Percentiles rank a stretch among this genome's conserved stretches.
These are phyloP conservation scores for Sylvia borin DNA, from an alignment of 2,797 vertebrate species.

Conservation along the genomic window DNA sequence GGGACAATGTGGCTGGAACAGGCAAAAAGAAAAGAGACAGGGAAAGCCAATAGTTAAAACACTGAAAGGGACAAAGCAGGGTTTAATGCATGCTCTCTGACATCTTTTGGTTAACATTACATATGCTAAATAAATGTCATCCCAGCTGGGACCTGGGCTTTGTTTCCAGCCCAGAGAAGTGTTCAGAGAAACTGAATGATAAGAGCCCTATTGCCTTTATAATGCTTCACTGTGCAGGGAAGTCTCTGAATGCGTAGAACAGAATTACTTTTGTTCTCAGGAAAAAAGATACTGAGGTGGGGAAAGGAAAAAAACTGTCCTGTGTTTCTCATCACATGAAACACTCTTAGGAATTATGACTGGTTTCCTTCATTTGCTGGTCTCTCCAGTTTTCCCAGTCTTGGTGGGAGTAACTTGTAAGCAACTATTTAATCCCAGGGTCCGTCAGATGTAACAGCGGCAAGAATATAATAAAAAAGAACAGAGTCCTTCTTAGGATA, in stretches of 20 bases:
- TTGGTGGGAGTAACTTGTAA: neutral
- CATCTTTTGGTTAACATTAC: slow-evolving; percentile 9
- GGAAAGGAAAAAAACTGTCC: neutral
- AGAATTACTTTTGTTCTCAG: neutral
- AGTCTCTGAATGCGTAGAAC: neutral
- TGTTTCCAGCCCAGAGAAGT: neutral
- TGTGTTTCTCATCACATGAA: neutral
- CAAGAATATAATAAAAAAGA: neutral
- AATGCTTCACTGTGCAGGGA: neutral
- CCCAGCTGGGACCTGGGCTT: neutral
- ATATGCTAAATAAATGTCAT: slow-evolving; percentile 48
- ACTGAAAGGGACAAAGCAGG: neutral
- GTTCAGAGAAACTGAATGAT: slow-evolving; percentile 6
- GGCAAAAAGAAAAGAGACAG: neutral
- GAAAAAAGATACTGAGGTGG: neutral
- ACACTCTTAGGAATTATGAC: neutral
- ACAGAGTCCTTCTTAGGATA: neutral
- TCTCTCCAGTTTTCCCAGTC: neutral
- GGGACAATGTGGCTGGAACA: neutral
- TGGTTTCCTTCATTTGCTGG: neutral
- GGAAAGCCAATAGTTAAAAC: neutral
- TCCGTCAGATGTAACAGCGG: neutral
- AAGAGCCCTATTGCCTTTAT: neutral
- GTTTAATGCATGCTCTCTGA: neutral
- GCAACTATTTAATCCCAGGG: neutral